A percentile compares a stretch with the other conserved stretches of the same genome.
Conservation (phyloP, 1,140 invertebrate genomes). For the Drosophila busckii region DNA sequence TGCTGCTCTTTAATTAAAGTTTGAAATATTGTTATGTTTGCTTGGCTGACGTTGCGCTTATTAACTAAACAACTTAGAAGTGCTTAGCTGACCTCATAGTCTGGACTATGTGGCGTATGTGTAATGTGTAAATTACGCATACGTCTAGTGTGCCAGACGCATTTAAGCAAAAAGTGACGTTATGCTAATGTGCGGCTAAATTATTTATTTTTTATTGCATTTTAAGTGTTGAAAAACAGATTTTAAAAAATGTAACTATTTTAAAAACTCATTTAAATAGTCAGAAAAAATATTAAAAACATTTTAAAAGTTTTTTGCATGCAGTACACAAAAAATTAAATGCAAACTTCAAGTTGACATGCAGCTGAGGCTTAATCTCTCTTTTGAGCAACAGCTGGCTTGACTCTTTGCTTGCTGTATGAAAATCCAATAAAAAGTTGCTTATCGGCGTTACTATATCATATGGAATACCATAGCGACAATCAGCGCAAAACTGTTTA, state of each 20-base stretch:
- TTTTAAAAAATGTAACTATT: no score
- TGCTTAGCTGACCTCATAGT: slow-evolving; percentile 5
- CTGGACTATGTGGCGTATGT: slow-evolving; percentile 32
- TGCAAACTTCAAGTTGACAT: no score
- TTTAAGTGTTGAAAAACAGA: no score
- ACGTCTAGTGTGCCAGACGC: slow-evolving; percentile 49
- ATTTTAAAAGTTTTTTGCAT: no score
- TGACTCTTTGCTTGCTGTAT: no score
- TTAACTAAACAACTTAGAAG: slow-evolving; percentile 41
- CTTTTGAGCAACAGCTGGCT: no score
- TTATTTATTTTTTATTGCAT: no score
- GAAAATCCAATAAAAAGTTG: slow-evolving; percentile 4
- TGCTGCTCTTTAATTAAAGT: slow-evolving; percentile 60
- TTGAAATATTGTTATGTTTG: slow-evolving; percentile 34
- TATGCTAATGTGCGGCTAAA: no score
- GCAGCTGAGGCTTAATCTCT: no score
- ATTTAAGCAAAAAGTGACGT: slow-evolving; percentile 3
- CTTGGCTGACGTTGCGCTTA: slow-evolving; percentile 37
- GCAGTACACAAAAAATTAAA: no score
- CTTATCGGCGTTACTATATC: background rate
- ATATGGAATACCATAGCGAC: slow-evolving; percentile 12
- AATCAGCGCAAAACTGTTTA: slow-evolving; percentile 25
- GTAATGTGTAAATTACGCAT: slow-evolving; percentile 62
- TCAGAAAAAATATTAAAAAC: no score
- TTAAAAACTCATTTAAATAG: no score